These are phyloP conservation scores for Mirza zaza DNA, from an alignment of 2,113 vertebrate species.

Conservation along the genomic window DNA sequence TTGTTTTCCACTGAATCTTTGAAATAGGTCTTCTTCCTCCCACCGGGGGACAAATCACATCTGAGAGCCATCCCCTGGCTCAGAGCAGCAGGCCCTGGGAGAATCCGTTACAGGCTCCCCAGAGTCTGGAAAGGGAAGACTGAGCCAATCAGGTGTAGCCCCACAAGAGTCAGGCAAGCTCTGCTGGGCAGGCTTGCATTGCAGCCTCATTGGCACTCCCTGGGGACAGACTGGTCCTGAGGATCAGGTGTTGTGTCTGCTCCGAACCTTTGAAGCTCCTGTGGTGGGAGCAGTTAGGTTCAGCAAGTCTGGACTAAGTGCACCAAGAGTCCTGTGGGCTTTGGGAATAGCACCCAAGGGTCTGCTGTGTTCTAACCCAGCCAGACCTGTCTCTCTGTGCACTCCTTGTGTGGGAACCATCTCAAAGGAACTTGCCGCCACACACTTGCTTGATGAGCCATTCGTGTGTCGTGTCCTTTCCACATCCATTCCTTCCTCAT, in stretches of 20 bases:
- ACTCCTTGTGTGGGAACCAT: background rate
- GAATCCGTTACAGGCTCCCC: background rate
- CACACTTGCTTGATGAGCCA: background rate
- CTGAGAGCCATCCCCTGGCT: background rate
- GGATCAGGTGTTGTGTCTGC: background rate
- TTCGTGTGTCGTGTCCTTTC: background rate
- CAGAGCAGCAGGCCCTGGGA: background rate
- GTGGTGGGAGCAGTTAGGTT: background rate
- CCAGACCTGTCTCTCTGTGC: fast-evolving
- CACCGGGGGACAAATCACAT: background rate
- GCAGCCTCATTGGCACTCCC: background rate
- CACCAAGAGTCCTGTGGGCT: fast-evolving
- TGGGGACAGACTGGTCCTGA: background rate
- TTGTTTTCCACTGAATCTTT: background rate
- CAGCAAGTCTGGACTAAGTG: background rate
- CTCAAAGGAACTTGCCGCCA: background rate
- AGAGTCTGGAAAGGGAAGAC: background rate
- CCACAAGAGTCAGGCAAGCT: background rate
- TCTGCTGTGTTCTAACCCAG: too few relatives aligned
- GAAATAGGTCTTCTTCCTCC: background rate
- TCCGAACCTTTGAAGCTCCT: fast-evolving
- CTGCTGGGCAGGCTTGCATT: background rate
- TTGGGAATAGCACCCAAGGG: background rate
- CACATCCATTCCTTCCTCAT: background rate
- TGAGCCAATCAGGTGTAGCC: background rate